Conservation (phyloP, 2,113 vertebrate species). For the Montifringilla adamsi region DNA sequence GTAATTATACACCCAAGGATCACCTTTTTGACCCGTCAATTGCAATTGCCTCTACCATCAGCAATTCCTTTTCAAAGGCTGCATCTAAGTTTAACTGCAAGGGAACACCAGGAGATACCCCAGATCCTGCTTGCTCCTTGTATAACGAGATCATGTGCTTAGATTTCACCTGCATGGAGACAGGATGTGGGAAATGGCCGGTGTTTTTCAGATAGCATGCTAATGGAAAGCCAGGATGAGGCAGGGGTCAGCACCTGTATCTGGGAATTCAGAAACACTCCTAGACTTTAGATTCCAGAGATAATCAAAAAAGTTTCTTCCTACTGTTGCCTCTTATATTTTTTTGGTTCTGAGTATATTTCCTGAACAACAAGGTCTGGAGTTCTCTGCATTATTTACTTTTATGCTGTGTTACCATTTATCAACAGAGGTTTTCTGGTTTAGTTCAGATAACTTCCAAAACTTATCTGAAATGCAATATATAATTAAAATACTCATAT, state of each 20-base stretch:
- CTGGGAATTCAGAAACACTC: not conserved
- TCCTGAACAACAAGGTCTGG: not conserved
- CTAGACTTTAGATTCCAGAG: not conserved
- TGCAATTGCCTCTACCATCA: conserved; percentile 2
- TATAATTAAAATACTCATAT: not conserved
- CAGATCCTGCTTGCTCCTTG: conserved; percentile 19
- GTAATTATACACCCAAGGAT: conserved; percentile 37
- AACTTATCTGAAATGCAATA: not conserved
- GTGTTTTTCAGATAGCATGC: not conserved
- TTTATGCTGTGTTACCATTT: not conserved
- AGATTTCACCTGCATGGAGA: conserved; percentile 30
- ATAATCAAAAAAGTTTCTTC: not conserved
- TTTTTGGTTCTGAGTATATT: not conserved
- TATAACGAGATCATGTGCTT: not conserved
- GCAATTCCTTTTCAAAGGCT: not conserved
- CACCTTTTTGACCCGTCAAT: conserved; percentile 20
- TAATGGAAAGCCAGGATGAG: not conserved
- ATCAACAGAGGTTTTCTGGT: not conserved
- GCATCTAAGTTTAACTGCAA: conserved; percentile 26
- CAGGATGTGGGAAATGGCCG: not conserved
- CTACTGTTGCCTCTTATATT: not conserved
- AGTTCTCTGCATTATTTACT: not conserved
- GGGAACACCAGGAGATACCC: conserved; percentile 29
- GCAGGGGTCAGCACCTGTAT: not conserved
- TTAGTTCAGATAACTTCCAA: not conserved